phyloP scores from a whole-genome alignment of 2,113 vertebrate species.

The Columba janthina region DNA sequence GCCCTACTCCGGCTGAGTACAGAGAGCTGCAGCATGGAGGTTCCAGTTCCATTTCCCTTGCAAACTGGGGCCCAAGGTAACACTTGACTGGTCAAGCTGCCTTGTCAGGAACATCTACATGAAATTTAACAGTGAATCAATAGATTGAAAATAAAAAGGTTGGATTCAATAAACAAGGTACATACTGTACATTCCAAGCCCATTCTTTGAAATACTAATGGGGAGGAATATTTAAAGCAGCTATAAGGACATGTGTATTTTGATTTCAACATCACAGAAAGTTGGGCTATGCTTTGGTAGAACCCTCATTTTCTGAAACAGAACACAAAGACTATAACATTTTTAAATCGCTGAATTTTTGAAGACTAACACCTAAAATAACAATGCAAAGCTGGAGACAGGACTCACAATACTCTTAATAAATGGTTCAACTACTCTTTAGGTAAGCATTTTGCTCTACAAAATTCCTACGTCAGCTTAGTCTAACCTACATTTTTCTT shows the following conservation, averaged over 20 bases:
- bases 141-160: not conserved
- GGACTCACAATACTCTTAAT: not conserved
- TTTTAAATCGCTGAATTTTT: not conserved
- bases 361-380: not conserved
- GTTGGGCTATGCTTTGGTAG: not conserved
- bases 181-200: not conserved
- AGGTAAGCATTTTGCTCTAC: not conserved
- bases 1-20: not conserved
- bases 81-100: not conserved
- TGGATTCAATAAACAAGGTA: not conserved
- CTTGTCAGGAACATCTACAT: not conserved
- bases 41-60: not conserved
- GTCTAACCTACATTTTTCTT: not conserved
- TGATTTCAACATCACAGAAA: not conserved
- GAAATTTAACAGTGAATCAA: not conserved
- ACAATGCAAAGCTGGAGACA: not conserved
- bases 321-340: not conserved
- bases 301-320: not conserved
- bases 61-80: not conserved
- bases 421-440: not conserved
- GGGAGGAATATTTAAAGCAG: not conserved
- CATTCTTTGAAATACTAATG: not conserved
- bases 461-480: not conserved
- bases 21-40: not conserved
- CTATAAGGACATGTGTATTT: not conserved